Base-by-base conservation (phyloP, 2,113 vertebrate species). In the Cyanoliseus patagonus region DNA sequence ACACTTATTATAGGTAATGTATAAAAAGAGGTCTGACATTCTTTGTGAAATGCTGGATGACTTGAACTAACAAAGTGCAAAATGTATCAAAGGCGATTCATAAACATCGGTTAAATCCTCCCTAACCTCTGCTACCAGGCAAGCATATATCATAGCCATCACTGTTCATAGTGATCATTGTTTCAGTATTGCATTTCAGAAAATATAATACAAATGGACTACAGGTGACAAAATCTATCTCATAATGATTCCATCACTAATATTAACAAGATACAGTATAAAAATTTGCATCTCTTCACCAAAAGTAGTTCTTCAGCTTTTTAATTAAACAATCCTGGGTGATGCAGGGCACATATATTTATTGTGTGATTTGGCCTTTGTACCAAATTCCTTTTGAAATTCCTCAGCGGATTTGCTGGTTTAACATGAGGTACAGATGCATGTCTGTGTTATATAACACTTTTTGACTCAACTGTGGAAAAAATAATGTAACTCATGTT, bases 31-130 rank as follows among this genome's bases (percentile, higher is more conserved):
- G 18, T 59, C 75, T 73, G 80, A 82, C 1, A 10, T 76, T 87
- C 72, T 52, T 64, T n/a, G 44, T 73, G 44, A 85, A 75, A 72
- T 42, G 10, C 18, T 41, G 63, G 28, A 73, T 75, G 6, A 74
- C 79, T 9, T 30, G 35, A 79, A 52, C 52, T 79, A 89, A 69
- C 31, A 95, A 91, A 90, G 70, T 91, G 87, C 78, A 96, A 95
- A 86, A 42, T 24, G 49, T 7, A 33, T 33, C 18, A 84, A 95
- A 92, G 90, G 78, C 25, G 0, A 68, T 66, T 28, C n/a, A 94
- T n/a, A 67, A 90, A 49, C 51, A 37, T 6, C 22, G 23, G 14
- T 33, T 52, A 83, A 90, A 74, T 77, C 25, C 24, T 83, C 72
- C 59, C 30, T 5, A 42, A 42, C 80, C 37, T 41, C 64, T 85